Evolutionary conservation across 1,140 invertebrate genomes (phyloP), one percentile per base, ranked within the genome.

Genomic region (Drosophila athabasca): DNA sequence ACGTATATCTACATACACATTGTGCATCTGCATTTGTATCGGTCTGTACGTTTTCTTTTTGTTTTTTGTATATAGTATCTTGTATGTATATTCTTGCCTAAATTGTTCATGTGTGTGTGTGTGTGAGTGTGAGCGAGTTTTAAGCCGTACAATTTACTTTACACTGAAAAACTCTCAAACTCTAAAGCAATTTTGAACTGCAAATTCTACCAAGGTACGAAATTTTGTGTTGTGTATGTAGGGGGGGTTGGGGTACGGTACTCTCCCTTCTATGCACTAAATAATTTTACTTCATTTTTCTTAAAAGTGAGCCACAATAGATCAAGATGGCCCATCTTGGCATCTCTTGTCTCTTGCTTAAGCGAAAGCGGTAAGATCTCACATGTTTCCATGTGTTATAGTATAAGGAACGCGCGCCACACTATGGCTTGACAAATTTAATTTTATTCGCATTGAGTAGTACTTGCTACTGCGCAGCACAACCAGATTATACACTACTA

Each of bases 201-300:
- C 88, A 84, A 88, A 90, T 90, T 90, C 88, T 82, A 90, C 69
- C 87, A 87, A 90, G 88, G 88, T 90, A 90, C 88, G 81, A 84
- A 87, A 87, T 62, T 50, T 79, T 77, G 62, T 70, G 67, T 70
- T 69, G 58, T 64, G 35, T 39, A 39, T 39, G 35, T 39, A 13
- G 11, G 35, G 29, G 29, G 31, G 31, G 31, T 1, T 11, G 11
- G 11, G 8, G 31, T 31, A 31, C 31, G 24, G 7, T 79, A 60
- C 35, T 66, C 65, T 67, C 62, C 52, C 55, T 53, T 58, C 35
- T 73, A 77, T 67, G 73, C 55, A 52, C 64, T 57, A 41, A 62
- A 39, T 70, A 59, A 52, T 55, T 57, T 61, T 46, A 5, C 35
- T 13, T 39, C 4, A 26, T 26, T 26, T 26, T 3, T 26, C 24